Evolutionary conservation across 2,113 vertebrate species (phyloP), one percentile per base, ranked within the genome.

Genomic region (Ceyx cyanopectus): DNA sequence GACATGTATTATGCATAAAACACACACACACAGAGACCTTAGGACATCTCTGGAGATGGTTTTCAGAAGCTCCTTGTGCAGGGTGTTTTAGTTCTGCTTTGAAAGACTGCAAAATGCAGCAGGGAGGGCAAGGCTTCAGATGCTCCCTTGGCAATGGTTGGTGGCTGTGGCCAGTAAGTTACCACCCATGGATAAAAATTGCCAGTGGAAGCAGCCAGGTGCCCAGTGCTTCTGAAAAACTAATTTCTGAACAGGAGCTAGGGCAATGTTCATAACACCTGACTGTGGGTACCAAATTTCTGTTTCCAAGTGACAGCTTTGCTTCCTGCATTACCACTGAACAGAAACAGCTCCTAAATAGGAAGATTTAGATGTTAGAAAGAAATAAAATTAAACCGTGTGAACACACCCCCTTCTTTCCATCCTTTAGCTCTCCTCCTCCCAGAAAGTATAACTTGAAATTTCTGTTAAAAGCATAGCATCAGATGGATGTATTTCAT

Each of bases 171-270:
- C 12, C 27, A 43, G 5, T 62, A 46, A 81, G n/a, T n/a, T 88
- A 22, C n/a, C 41, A 72, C 40, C 9, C 6, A 2, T 0, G 0
- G 23, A 54, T 10, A 37, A 26, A 72, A 66, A 61, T 32, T 53
- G 14, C 43, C 34, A 46, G 18, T 34, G 37, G 73, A 79, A 87
- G 24, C 27, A 62, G n/a, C 23, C 65, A 51, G 27, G 7, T 40
- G 18, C 41, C 43, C 58, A 51, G 17, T 14, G 2, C 51, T 73
- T 81, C 34, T 51, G 24, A 61, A 91, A 85, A 60, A 12, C 40
- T 45, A 8, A 3, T 70, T 20, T 72, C 81, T 23, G 61, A 81
- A 61, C 16, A 32, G 16, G 9, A 69, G 29, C 58, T 43, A 32
- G 21, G 17, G 10, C 30, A 51, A 7, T 30, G 51, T 67, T 73